These are phyloP conservation scores for Macrosoma leucophasiata DNA, from an alignment of 2,888 invertebrate genomes.

Conservation along the genomic window DNA sequence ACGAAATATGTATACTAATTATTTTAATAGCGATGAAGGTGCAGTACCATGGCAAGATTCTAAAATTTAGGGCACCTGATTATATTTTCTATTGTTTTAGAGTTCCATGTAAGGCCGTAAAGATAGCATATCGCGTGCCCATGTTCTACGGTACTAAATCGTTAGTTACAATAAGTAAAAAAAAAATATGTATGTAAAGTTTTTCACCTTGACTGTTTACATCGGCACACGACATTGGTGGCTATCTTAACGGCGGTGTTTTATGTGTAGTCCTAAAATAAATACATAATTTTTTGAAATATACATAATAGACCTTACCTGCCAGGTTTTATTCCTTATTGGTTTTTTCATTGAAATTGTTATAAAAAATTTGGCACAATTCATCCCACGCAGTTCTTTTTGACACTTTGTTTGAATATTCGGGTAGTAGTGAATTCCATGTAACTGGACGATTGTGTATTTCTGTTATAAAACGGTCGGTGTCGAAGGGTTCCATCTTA, in stretches of 20 bases:
- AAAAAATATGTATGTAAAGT: too few relatives aligned
- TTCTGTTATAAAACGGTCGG: constrained; percentile 14
- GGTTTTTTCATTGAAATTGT: constrained; percentile 9
- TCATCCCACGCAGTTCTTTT: constrained; percentile 10
- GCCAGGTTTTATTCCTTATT: constrained; percentile 4
- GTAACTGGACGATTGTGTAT: constrained; percentile 14
- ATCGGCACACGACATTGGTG: too few relatives aligned
- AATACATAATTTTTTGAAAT: neutral
- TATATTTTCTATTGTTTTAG: constrained; percentile 8
- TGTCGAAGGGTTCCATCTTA: constrained; percentile 15
- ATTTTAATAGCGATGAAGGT: constrained; percentile 14
- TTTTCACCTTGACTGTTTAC: too few relatives aligned
- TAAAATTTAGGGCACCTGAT: constrained; percentile 7
- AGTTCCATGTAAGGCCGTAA: too few relatives aligned
- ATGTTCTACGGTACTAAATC: too few relatives aligned
- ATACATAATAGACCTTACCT: constrained; percentile 1
- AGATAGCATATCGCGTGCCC: too few relatives aligned
- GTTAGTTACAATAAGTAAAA: too few relatives aligned
- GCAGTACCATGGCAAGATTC: constrained; percentile 14
- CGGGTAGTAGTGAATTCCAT: constrained; percentile 11
- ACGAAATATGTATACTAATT: constrained; percentile 15
- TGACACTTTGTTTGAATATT: constrained; percentile 11
- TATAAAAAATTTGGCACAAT: constrained; percentile 11
- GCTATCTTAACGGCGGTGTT: constrained; percentile 4
- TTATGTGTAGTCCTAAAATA: constrained; percentile 2